Percentiles rank a stretch among this genome's conserved stretches.
phyloP scores from a whole-genome alignment of 2,888 invertebrate species.

The Drosophila formosana region DNA sequence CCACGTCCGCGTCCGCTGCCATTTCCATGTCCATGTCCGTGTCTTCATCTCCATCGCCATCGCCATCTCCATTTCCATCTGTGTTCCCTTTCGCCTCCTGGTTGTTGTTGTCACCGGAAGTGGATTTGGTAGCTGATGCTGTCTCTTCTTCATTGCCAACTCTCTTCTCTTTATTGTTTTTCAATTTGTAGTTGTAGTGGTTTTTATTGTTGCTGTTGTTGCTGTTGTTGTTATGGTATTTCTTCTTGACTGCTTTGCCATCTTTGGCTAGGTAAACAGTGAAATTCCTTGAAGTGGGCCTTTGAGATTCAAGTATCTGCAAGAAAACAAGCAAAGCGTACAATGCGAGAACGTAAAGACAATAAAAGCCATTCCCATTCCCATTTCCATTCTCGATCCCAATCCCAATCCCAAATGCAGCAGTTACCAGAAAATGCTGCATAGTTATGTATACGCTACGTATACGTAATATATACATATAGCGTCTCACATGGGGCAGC shows the following conservation, averaged over 20 bases:
- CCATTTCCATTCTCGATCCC: slow-evolving; percentile 5
- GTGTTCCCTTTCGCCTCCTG: slow-evolving; percentile 5
- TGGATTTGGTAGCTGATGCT: slow-evolving; percentile 48
- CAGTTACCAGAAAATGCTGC: slow-evolving; percentile 13
- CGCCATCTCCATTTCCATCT: slow-evolving; percentile 10
- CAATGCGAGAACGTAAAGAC: slow-evolving; percentile 36
- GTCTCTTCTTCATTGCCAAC: slow-evolving; percentile 41
- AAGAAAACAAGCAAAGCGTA: slow-evolving; percentile 50
- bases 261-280: slow-evolving; percentile 63
- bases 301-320: slow-evolving; percentile 82
- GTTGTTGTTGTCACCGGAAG: slow-evolving; percentile 41
- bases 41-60: slow-evolving; percentile 25
- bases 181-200: slow-evolving; percentile 67
- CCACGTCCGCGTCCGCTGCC: slow-evolving; percentile 10
- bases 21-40: neutral
- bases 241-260: slow-evolving; percentile 45
- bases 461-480: neutral
- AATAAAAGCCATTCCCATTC: slow-evolving; percentile 26
- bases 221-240: slow-evolving; percentile 41
- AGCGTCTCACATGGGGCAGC: slow-evolving; percentile 1
- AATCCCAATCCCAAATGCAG: slow-evolving; percentile 15
- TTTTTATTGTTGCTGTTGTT: slow-evolving; percentile 39
- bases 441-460: slow-evolving; percentile 11
- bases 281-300: slow-evolving; percentile 75
- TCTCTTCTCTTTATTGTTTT: slow-evolving; percentile 64